Conservation (phyloP, 53 echinoderm and acorn worm genomes). For the Hippasteria phrygiana region DNA sequence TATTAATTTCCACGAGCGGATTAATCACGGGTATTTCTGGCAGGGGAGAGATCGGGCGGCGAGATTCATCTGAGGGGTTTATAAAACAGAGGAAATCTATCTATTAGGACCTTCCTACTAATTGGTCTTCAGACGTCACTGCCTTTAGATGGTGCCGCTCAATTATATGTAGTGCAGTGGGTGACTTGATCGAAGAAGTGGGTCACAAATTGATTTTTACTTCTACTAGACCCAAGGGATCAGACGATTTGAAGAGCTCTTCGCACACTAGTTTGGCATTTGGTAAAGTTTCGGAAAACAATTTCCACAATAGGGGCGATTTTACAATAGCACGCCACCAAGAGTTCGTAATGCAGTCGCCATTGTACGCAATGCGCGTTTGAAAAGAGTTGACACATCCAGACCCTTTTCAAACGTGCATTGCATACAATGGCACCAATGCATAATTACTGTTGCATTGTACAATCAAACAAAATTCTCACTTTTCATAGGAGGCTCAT, state of each 20-base stretch:
- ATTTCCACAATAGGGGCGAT: background rate
- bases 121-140: slow-evolving; percentile 24
- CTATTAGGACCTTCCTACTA: slow-evolving; percentile 22
- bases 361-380: no score
- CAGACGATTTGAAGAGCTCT: background rate
- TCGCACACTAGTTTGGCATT: background rate
- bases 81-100: slow-evolving; percentile 38
- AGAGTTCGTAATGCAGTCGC: no score
- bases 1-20: slow-evolving; percentile 46
- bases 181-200: background rate
- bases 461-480: no score
- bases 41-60: slow-evolving; percentile 30
- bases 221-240: background rate
- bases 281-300: background rate
- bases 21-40: slow-evolving; percentile 41
- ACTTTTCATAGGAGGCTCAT: no score
- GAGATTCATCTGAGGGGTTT: background rate
- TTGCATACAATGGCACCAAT: no score
- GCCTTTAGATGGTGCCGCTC: background rate
- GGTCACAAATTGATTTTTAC: background rate
- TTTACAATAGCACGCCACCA: background rate
- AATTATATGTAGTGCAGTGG: background rate
- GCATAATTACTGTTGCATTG: no score
- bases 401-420: no score
- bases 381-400: no score